Base-by-base conservation (phyloP, 2,113 vertebrate species). In the Alethe castanea region DNA sequence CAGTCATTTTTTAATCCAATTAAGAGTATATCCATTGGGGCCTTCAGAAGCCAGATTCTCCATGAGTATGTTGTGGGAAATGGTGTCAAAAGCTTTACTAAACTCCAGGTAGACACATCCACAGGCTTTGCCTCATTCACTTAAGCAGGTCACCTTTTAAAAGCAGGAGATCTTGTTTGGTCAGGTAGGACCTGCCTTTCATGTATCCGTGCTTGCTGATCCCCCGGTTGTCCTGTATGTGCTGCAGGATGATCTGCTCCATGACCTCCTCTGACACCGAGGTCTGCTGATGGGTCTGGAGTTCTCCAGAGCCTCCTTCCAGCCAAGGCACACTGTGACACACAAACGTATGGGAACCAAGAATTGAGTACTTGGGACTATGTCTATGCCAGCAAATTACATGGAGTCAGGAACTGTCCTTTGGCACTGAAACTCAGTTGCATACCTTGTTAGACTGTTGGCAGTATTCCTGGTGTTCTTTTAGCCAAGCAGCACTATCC, bases 181-280 rank as follows among this genome's bases (percentile, higher is more conserved):
- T 50, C 8, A 36, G 44, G 18, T 8, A 62, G 48, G 35, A 62
- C 31, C 8, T 70, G 12, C 48, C 33, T 44, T 33, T 70, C 15
- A 6, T 29, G 7, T 57, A 44, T 9, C 3, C 3, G 2, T 33
- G 6, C 35, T 52, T 23, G 9, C 14, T 56, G 42, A 50, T 77
- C 4, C 31, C 26, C 14, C 17, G 6, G 2, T 18, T 90, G 56
- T 57, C 11, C 8, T 69, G 8, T 18, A 29, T 5, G 2, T 67
- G 35, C 36, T 25, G 4, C 25, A 28, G 5, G 25, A 19, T 19
- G 9, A 20, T 33, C 47, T 73, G 19, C 14, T 83, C 23, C 29
- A 8, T 36, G 15, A 52, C 9, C 16, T 35, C 67, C 18, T 14
- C 22, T 5, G 7, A 29, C 47, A 81, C 15, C 0, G 0, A 52